Conservation (phyloP, 2,797 vertebrate genomes). For the Sebastes itinus region DNA sequence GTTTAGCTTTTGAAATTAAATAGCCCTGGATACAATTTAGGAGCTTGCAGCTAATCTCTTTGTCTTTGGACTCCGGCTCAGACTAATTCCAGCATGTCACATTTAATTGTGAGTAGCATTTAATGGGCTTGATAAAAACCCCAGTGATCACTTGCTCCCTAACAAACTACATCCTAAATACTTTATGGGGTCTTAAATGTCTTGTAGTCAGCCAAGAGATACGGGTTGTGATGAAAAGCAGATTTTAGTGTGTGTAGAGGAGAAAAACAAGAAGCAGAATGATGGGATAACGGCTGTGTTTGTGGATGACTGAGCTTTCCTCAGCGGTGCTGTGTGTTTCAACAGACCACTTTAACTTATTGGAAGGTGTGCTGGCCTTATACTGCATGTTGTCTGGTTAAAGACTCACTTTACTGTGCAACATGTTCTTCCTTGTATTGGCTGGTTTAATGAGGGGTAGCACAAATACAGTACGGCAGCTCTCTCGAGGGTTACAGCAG, state of each 20-base stretch:
- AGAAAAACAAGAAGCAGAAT: constrained; percentile 17
- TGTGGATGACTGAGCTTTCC: constrained; percentile 7
- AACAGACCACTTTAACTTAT: constrained; percentile 37
- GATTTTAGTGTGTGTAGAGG: constrained; percentile 9
- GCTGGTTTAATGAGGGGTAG: constrained; percentile 24
- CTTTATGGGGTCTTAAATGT: constrained; percentile 78
- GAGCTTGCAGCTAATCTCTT: constrained; percentile 59
- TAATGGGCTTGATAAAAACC: constrained; percentile 78
- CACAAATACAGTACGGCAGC: not conserved
- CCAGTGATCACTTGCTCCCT: constrained; percentile 70
- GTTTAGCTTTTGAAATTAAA: constrained; percentile 54
- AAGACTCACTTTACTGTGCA: not conserved
- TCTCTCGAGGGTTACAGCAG: constrained; percentile 18
- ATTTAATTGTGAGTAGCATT: constrained; percentile 74
- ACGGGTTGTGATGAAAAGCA: constrained; percentile 22
- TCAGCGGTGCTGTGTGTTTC: constrained; percentile 1
- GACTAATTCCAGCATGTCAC: constrained; percentile 67
- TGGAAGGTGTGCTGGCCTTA: not conserved
- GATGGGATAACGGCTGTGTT: not conserved
- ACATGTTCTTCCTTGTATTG: not conserved
- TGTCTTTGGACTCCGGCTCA: constrained; percentile 59
- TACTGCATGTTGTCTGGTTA: not conserved
- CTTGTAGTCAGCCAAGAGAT: constrained; percentile 55
- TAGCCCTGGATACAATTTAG: constrained; percentile 42
- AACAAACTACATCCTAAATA: constrained; percentile 76